A percentile compares a stretch with the other conserved stretches of the same genome.
These are phyloP conservation scores for Armadillidium nasatum DNA, from an alignment of 1,140 invertebrate species.

Conservation along the genomic window DNA sequence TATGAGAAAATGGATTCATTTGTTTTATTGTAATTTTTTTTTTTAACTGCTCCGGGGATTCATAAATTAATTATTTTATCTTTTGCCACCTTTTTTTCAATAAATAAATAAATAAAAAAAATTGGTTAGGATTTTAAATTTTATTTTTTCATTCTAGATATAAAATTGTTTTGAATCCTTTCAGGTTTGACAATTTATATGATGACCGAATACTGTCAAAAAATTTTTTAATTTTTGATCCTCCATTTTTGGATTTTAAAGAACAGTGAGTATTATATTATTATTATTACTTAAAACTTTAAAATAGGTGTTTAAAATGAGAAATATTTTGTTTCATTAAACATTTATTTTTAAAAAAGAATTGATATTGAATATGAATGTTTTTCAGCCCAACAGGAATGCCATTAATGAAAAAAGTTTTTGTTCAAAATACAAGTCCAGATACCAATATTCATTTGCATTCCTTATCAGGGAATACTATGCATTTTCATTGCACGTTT, in stretches of 20 bases:
- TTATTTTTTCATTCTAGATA: neutral
- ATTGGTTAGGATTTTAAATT: neutral
- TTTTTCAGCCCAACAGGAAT: conserved; percentile 63
- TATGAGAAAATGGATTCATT: too few species aligned
- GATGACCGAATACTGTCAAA: conserved; percentile 18
- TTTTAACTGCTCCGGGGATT: too few species aligned
- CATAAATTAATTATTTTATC: too few species aligned
- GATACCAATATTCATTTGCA: conserved; percentile 72
- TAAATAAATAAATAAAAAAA: neutral
- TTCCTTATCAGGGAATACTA: conserved; percentile 79
- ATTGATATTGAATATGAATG: too few species aligned
- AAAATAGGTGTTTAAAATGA: too few species aligned
- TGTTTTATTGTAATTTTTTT: too few species aligned
- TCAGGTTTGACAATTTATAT: neutral
- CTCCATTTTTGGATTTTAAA: conserved; percentile 63
- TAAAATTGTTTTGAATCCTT: neutral
- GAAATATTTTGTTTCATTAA: too few species aligned
- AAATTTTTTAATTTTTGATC: conserved; percentile 58
- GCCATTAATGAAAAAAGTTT: conserved; percentile 72
- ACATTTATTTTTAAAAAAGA: too few species aligned
- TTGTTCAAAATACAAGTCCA: conserved; percentile 69
- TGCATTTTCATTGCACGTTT: conserved; percentile 87
- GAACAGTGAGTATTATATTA: conserved; percentile 55
- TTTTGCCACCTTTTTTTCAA: neutral
- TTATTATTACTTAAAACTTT: too few species aligned